These are phyloP conservation scores for Sinocyclocheilus anophthalmus DNA, from an alignment of 2,113 vertebrate genomes.

Conservation along the genomic window DNA sequence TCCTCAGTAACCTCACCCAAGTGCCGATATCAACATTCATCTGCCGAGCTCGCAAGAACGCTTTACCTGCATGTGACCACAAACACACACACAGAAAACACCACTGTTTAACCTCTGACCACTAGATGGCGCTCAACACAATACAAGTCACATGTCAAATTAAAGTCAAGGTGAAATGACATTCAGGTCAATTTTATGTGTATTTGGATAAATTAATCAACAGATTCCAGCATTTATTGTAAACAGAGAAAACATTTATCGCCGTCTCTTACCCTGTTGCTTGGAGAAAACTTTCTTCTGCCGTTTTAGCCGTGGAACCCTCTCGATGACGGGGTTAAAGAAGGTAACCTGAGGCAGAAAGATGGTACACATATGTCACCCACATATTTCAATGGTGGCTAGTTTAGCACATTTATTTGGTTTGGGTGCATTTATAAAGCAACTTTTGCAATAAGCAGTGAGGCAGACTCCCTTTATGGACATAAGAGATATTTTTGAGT, in stretches of 20 bases:
- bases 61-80: constrained; percentile 75
- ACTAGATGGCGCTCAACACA: constrained; percentile 22
- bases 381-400: background rate
- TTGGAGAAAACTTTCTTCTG: constrained; percentile 93
- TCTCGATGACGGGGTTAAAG: constrained; percentile 87
- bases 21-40: constrained; percentile 91
- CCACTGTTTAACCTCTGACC: background rate
- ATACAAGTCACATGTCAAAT: background rate
- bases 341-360: constrained; percentile 81
- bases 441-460: background rate
- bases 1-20: constrained; percentile 84
- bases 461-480: background rate
- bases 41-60: constrained; percentile 85
- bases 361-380: constrained; percentile 30
- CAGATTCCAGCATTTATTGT: background rate
- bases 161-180: background rate
- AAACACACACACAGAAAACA: background rate
- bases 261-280: constrained; percentile 80
- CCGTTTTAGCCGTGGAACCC: constrained; percentile 84
- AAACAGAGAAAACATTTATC: background rate
- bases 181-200: background rate
- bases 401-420: background rate
- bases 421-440: background rate
- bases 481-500: background rate
- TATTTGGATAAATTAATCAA: background rate